Evolutionary conservation across 2,797 vertebrate species (phyloP).

Genomic region (Mus spretus): DNA sequence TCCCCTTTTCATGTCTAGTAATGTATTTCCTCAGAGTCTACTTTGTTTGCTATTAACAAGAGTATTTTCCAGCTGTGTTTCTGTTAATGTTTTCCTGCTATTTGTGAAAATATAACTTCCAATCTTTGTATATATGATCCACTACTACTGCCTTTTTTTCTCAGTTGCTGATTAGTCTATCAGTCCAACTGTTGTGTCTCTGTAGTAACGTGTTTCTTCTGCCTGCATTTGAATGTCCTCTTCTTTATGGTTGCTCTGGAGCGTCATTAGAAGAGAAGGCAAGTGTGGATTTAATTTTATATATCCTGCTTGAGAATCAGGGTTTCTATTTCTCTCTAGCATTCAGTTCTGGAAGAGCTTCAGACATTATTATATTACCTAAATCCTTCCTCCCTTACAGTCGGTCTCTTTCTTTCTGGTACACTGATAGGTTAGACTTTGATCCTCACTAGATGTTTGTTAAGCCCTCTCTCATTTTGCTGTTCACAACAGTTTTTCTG

Average conservation of each 20-base stretch:
- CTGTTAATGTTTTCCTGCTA: conserved; percentile 29
- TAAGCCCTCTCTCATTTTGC: conserved; percentile 17
- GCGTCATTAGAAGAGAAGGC: background rate
- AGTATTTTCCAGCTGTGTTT: conserved; percentile 22
- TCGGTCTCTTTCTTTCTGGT: background rate
- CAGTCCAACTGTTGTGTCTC: conserved; percentile 6
- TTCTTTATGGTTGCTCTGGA: background rate
- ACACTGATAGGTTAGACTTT: background rate
- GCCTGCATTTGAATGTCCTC: conserved; percentile 7
- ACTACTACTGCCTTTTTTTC: background rate
- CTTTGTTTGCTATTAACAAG: conserved; percentile 32
- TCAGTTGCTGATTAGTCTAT: background rate
- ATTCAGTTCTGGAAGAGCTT: conserved; percentile 15
- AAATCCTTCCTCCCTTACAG: background rate
- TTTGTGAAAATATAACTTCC: conserved; percentile 37
- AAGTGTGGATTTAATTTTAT: conserved; percentile 1
- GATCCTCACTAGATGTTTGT: background rate
- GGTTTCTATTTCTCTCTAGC: conserved; percentile 25
- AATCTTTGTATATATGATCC: background rate
- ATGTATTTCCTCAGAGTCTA: background rate
- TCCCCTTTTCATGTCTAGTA: conserved; percentile 49
- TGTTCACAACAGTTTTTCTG: background rate
- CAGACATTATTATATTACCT: background rate
- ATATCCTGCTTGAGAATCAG: conserved; percentile 49
- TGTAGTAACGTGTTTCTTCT: conserved; percentile 20